Conservation (phyloP, 2,113 vertebrate genomes). For the Scomber scombrus region DNA sequence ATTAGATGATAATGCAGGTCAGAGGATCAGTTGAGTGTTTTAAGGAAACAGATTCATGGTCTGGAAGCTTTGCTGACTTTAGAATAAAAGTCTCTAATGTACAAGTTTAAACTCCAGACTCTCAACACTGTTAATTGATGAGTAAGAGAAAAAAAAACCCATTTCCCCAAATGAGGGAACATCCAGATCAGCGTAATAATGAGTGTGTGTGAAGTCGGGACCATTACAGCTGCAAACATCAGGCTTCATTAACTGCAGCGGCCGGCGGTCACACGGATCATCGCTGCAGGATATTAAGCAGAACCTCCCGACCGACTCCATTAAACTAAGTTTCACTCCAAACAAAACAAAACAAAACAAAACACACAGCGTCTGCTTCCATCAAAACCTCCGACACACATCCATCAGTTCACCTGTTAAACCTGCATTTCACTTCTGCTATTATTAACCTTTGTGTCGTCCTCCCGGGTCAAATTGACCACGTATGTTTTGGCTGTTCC, state of each 20-base stretch:
- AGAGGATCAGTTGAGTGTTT: no score
- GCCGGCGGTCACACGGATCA: constrained; percentile 32
- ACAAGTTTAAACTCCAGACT: neutral
- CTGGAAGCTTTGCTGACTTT: neutral
- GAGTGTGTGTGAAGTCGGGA: constrained; percentile 26
- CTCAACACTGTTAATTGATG: constrained; percentile 17
- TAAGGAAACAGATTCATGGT: neutral
- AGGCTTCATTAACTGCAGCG: constrained; percentile 49
- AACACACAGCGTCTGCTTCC: no score
- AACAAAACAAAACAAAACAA: neutral
- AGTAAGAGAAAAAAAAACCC: constrained; percentile 24
- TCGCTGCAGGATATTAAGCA: constrained; percentile 15
- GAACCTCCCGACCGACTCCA: constrained; percentile 7
- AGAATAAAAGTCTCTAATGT: constrained; percentile 1
- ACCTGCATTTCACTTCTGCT: no score
- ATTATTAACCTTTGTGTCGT: no score
- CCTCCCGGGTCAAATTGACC: no score
- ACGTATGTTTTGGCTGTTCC: no score
- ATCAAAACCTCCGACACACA: neutral
- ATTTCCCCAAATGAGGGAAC: constrained; percentile 2
- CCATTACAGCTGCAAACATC: constrained; percentile 43
- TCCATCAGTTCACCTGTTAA: no score
- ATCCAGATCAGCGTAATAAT: constrained; percentile 11
- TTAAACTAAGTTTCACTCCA: constrained; percentile 1
- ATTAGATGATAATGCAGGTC: no score